phyloP scores from a whole-genome alignment of 2,888 invertebrate genomes.

The Lydus trimaculatus region DNA sequence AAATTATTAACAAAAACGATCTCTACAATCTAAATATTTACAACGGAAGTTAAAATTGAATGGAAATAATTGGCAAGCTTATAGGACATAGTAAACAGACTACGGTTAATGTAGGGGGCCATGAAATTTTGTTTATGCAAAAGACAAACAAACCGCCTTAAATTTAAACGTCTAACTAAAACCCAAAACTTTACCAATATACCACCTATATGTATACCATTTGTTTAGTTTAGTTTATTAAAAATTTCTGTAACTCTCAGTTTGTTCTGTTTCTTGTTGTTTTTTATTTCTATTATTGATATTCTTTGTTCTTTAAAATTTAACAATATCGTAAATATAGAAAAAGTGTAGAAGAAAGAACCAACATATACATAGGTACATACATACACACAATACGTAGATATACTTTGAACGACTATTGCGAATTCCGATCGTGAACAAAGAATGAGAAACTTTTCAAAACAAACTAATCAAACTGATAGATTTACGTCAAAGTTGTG shows the following conservation, averaged over 20 bases:
- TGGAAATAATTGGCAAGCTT: constrained; percentile 34
- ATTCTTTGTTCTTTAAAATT: not conserved
- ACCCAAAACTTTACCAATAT: constrained; percentile 2
- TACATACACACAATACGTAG: not conserved
- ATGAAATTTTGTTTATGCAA: constrained; percentile 34
- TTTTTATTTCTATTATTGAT: not conserved
- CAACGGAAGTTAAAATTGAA: constrained; percentile 31
- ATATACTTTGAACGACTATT: not conserved
- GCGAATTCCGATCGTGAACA: not conserved
- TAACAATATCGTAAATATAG: not conserved
- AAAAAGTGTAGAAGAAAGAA: not conserved
- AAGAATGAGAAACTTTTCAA: not conserved
- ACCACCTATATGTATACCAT: constrained; percentile 6
- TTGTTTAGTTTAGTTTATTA: constrained; percentile 1
- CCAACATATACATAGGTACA: not conserved
- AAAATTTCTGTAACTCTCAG: too few relatives aligned
- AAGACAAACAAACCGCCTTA: constrained; percentile 28
- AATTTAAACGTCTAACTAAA: constrained; percentile 15
- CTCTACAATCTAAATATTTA: constrained; percentile 33
- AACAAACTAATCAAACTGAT: constrained; percentile 7
- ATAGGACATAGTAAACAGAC: constrained; percentile 35
- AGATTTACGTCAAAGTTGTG: not conserved
- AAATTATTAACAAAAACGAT: constrained; percentile 9
- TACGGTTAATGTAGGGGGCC: constrained; percentile 30
- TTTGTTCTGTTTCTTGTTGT: not conserved